Evolutionary conservation across 2,888 invertebrate species (phyloP), one percentile per base, ranked within the genome.

Genomic region (Dorcus parallelipipedus): DNA sequence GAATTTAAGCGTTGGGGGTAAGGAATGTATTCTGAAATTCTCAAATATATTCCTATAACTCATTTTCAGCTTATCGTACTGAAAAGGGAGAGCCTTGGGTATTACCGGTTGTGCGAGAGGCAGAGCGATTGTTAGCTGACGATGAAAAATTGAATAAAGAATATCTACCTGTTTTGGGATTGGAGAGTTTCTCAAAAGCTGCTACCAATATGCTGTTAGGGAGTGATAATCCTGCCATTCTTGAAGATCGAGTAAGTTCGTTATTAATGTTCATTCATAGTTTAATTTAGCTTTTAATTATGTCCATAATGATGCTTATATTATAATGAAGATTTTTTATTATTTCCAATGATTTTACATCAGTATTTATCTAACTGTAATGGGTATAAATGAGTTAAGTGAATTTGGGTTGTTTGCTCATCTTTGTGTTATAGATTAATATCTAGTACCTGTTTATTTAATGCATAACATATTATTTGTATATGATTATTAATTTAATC

Each of bases 71-170:
- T 6, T 98, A 97, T 79, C 86, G 97, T 70, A 93, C 93, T 60
- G 90, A 91, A 70, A 90, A 92, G 69, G 95, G 94, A 2, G 91
- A 94, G 76, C 98, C 98, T 55, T 99, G 97, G 97, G 97, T 99
- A 1, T 79, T 99, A 66, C 98, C 99, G 1, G 95, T 98, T 42
- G 99, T 99, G 3, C 84, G 88, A 40, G 88, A 91, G 75, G 92
- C 92, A 47, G 98, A 99, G 80, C 85, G 86, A 62, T 81, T 84
- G 66, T 84, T 99, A 78, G 93, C 95, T 17, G 82, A 81, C 20
- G 93, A 96, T 77, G 84, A 86, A 38, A 84, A 89, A 2, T 83
- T 96, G 54, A 93, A 97, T 74, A 97, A 99, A 76, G 98, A 99
- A 77, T 99, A 98, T 79, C 82, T 97, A 60, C 96, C 97, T 9